Percentiles rank a stretch among this genome's conserved stretches.
These are phyloP conservation scores for Anas platyrhynchos DNA, from an alignment of 2,113 vertebrate species.

Conservation along the genomic window DNA sequence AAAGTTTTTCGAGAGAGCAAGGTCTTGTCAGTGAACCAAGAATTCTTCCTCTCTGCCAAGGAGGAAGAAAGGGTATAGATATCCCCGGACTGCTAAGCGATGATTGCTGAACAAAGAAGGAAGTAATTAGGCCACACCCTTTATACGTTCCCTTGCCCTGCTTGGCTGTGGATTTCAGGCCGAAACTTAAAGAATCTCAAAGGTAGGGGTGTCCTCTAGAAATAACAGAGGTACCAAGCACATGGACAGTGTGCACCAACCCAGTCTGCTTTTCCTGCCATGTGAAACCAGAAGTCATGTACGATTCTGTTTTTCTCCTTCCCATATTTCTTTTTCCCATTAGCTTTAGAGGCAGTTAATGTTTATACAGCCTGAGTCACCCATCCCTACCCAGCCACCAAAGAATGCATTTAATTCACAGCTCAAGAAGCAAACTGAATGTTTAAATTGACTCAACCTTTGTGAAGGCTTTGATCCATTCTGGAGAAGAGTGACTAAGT, in stretches of 20 bases:
- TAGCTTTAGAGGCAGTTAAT: slow-evolving; percentile 66
- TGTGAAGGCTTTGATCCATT: slow-evolving; percentile 66
- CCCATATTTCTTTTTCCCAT: slow-evolving; percentile 59
- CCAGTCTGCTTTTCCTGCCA: background rate
- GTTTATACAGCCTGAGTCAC: slow-evolving; percentile 72
- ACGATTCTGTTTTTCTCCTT: slow-evolving; percentile 43
- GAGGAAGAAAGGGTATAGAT: slow-evolving; percentile 52
- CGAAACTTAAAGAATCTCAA: background rate
- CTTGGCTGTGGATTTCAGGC: slow-evolving; percentile 9
- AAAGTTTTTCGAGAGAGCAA: background rate
- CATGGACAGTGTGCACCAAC: background rate
- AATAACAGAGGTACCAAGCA: background rate
- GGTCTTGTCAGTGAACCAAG: background rate
- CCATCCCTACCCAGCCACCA: slow-evolving; percentile 65
- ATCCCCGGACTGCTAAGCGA: slow-evolving; percentile 31
- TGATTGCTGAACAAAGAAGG: slow-evolving; percentile 67
- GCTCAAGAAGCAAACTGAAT: slow-evolving; percentile 62
- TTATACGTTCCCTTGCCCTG: slow-evolving; percentile 32
- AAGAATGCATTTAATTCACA: slow-evolving; percentile 72
- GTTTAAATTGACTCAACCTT: slow-evolving; percentile 72
- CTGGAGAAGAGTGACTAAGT: slow-evolving; percentile 59
- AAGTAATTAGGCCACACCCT: slow-evolving; percentile 62
- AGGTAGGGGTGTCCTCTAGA: background rate
- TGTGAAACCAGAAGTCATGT: slow-evolving; percentile 33
- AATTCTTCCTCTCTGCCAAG: slow-evolving; percentile 30